These are phyloP conservation scores for Phylloscopus whistleri DNA, from an alignment of 2,113 vertebrate genomes.

Conservation along the genomic window DNA sequence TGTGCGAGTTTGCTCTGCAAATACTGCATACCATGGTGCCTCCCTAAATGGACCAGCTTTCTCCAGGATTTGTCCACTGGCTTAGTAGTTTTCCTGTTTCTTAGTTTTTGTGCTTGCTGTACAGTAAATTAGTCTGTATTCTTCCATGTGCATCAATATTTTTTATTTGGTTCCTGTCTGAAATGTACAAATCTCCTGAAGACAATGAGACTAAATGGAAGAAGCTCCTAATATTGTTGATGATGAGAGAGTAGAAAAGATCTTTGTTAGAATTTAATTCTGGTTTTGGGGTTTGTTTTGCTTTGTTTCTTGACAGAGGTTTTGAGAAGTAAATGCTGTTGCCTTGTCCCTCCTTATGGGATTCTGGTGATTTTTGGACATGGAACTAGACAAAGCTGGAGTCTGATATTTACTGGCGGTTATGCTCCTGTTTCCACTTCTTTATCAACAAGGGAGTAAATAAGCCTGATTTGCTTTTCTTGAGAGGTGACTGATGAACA, in stretches of 20 bases:
- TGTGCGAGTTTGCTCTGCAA: background rate
- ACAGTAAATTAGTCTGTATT: background rate
- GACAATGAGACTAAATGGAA: background rate
- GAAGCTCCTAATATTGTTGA: background rate
- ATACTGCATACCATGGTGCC: background rate
- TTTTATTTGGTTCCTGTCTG: background rate
- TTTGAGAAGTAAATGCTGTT: background rate
- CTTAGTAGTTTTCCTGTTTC: background rate
- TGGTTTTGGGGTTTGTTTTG: background rate
- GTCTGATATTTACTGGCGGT: background rate
- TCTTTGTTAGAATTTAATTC: background rate
- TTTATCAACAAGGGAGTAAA: background rate
- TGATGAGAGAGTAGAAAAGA: background rate
- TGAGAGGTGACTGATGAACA: background rate
- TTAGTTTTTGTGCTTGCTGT: background rate
- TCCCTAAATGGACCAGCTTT: background rate
- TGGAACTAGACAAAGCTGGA: background rate
- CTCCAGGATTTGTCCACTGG: background rate
- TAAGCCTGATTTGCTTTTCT: background rate
- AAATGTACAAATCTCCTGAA: background rate
- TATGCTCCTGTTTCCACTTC: background rate
- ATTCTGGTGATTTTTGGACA: background rate
- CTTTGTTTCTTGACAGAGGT: background rate
- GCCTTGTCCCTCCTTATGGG: background rate
- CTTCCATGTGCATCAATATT: background rate